Evolutionary conservation across 2,113 vertebrate genomes (phyloP), one percentile per base, ranked within the genome.

Genomic region (Ictalurus punctatus): DNA sequence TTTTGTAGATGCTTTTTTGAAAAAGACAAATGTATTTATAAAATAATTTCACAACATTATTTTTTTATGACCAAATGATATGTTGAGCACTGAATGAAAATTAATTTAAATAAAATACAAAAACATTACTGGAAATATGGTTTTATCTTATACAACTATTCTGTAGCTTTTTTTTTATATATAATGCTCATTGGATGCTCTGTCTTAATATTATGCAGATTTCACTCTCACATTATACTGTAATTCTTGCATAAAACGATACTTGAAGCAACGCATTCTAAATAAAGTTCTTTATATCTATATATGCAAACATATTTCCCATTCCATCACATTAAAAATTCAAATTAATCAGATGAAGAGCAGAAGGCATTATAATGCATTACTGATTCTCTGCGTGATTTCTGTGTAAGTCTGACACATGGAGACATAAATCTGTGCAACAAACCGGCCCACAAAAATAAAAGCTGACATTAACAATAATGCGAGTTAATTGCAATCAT

Each of bases 391-490:
- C 88, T 83, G 90, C 90, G 65, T 84, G 92, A 93, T 89, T 90
- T 91, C 89, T 84, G 89, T 90, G 89, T 91, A 93, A 87, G 91
- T 92, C 92, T 94, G 93, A 93, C 90, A 93, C 91, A 91, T 91
- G 87, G 89, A 80, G 92, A 93, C 90, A 89, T 89, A 90, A 93
- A 93, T 88, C 92, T 90, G 90, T 78, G 90, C 92, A 90, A 91
- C 91, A 88, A 92, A 88, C 89, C 71, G 37, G 90, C 89, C 56
- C 88, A 67, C 76, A 89, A 44, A 91, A 89, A 91, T 89, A 78
- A 88, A 90, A 52, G 92, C 94, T 96, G 95, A 96, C 95, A 94
- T 95, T 96, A 95, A 96, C 95, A 95, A 94, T 96, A 95, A 96
- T 95, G 94, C 94, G 92, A 94, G 93, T 94, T 96, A 96, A 96